Evolutionary conservation across 2,113 vertebrate genomes (phyloP), one percentile per base, ranked within the genome.

Genomic region (Colinus virginianus): DNA sequence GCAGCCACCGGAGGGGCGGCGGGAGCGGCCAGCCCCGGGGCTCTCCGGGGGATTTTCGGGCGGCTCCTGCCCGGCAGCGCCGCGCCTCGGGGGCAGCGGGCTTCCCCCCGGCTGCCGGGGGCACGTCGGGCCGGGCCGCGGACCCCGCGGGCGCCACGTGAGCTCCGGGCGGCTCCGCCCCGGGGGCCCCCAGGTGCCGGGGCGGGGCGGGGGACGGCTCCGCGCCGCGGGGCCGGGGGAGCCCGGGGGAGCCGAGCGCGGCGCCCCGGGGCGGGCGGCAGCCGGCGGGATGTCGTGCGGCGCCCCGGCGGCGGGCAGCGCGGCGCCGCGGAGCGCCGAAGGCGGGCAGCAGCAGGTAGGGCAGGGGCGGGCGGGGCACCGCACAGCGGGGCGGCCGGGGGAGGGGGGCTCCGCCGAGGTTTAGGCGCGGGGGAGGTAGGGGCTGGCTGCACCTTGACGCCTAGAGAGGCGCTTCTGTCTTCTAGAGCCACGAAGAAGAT

Each of bases 401-500:
- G 15, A 25, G 51, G 53, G 28, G 51, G 51, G 26, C 51, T 53
- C 51, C 16, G 14, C 14, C 51, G 51, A 28, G 91, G 90, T 13
- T 13, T 55, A 21, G 30, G 2, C 17, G 7, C 38, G 14, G 59
- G 55, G 51, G 28, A 56, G 55, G 17, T 16, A 19, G 28, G 55
- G 55, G 55, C 55, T 56, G 53, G 53, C 51, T 55, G 51, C 56
- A 8, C 17, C n/a, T 62, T 26, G 19, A 66, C 77, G 48, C 53
- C 17, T 15, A 70, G 13, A 0, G 0, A 38, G 21, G 8, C 32
- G 36, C 64, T 90, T 90, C 5, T 91, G 55, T 58, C 85, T 96
- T 96, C 26, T 95, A 99, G 99, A 97, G 97, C 25, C 97, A 96
- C 0, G 98, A 98, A 87, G 98, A 98, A 45, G 98, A 98, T 22